Evolutionary conservation across 2,888 invertebrate species (phyloP).

Genomic region (Criorhina ranunculi): DNA sequence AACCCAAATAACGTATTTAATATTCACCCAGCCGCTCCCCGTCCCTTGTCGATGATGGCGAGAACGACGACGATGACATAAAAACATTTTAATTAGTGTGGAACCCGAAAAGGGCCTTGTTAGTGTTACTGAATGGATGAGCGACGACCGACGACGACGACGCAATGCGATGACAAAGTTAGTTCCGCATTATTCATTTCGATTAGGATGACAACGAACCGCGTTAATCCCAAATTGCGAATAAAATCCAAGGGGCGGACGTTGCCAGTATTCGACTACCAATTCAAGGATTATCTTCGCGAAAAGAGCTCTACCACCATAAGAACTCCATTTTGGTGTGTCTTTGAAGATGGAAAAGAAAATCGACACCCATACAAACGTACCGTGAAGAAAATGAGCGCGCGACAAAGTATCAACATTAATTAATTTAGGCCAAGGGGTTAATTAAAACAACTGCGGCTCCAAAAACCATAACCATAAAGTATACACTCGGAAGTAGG

Average conservation of each 20-base stretch:
- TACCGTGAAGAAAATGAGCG: neutral
- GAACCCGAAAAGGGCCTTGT: conserved; percentile 65
- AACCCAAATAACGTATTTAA: conserved; percentile 64
- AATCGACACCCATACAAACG: conserved; percentile 25
- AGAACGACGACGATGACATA: conserved; percentile 57
- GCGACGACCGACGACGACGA: conserved; percentile 50
- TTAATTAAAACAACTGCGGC: conserved; percentile 75
- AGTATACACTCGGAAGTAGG: conserved; percentile 71
- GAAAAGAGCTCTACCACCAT: no score
- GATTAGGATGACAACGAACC: conserved; percentile 67
- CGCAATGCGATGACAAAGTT: conserved; percentile 57
- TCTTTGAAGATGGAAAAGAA: conserved; percentile 25
- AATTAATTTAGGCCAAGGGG: conserved; percentile 76
- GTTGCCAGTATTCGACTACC: neutral
- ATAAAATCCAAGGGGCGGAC: conserved; percentile 52
- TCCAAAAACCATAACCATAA: conserved; percentile 75
- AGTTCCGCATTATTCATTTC: conserved; percentile 75
- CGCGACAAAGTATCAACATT: conserved; percentile 69
- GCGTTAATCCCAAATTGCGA: conserved; percentile 68
- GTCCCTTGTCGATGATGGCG: conserved; percentile 19
- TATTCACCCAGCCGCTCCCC: conserved; percentile 51
- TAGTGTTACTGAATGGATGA: conserved; percentile 72
- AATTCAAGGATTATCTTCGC: conserved; percentile 12
- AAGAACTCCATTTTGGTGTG: neutral
- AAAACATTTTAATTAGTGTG: conserved; percentile 74